Conservation (phyloP, 2,888 invertebrate species). For the Polia nebulosa region DNA sequence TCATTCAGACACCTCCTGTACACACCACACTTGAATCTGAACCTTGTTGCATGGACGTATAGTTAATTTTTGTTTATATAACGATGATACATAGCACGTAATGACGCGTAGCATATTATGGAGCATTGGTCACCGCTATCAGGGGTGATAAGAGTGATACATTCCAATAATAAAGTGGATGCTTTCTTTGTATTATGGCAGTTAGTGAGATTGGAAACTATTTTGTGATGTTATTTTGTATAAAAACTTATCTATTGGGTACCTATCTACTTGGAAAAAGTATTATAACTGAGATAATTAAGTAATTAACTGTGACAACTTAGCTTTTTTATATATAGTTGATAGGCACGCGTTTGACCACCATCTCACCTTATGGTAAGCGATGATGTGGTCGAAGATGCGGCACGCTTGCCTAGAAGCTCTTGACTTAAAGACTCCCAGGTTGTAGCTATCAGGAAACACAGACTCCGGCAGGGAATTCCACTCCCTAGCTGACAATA, state of each 20-base stretch:
- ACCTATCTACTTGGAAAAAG: not conserved
- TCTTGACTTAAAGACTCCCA: no score
- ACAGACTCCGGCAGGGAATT: no score
- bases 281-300: no score
- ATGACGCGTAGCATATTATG: conserved; percentile 55
- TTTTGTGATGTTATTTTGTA: conserved; percentile 35
- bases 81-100: conserved; percentile 69
- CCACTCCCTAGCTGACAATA: no score
- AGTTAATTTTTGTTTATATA: conserved; percentile 64
- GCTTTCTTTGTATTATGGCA: conserved; percentile 83
- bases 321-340: no score
- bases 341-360: no score
- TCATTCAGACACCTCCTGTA: conserved; percentile 61
- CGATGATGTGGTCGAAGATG: no score
- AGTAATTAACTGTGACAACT: no score
- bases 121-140: conserved; percentile 85
- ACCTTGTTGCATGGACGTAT: conserved; percentile 54
- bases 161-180: conserved; percentile 84
- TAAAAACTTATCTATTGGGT: not conserved
- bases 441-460: no score
- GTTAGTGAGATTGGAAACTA: conserved; percentile 55
- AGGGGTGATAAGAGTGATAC: conserved; percentile 83
- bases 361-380: no score
- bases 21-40: conserved; percentile 49
- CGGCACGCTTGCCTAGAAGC: no score